Evolutionary conservation across 2,888 invertebrate genomes (phyloP), one percentile per base, ranked within the genome.

Genomic region (Clanis bilineata): DNA sequence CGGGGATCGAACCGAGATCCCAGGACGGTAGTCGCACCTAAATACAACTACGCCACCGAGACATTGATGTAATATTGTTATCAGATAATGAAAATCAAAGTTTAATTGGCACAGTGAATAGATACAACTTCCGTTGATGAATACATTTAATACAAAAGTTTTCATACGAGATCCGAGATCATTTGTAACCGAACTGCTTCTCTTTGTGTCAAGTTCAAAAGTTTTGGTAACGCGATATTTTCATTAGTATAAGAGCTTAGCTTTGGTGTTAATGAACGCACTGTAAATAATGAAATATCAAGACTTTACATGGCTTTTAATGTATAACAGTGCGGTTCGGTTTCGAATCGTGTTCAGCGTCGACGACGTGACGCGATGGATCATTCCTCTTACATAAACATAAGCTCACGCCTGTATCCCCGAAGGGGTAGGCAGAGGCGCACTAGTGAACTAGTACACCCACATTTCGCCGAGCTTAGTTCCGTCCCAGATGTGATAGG

Each of bases 221-320:
- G 51, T 58, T 58, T 39, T 45, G 12, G 23, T 39, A 58, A 18
- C 25, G 47, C 39, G 6, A 51, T 58, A 51, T 58, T 51, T 58
- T 51, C 38, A 51, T 51, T 58, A 51, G 39, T 21, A n/a, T 5
- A 51, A 51, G 3, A 45, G 28, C 18, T 25, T 28, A 15, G 28
- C 3, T 51, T 32, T 32, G 32, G 32, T 32, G 32, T 51, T 51
- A 32, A 28, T 18, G 18, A 51, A 51, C 32, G 28, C 9, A 51
- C 18, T 10, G 18, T 32, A 51, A 32, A 32, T 28, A n/a, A 32
- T 51, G 28, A 7, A 36, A 10, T 3, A 36, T 18, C 9, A 32
- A 18, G 28, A 28, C 18, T 51, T 32, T 18, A 51, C 28, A 15
- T 9, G 10, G 15, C 28, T 28, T 18, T 15, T 28, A 25, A 25